Conservation (phyloP, 2,113 vertebrate genomes). For the Platysteira castanea region DNA sequence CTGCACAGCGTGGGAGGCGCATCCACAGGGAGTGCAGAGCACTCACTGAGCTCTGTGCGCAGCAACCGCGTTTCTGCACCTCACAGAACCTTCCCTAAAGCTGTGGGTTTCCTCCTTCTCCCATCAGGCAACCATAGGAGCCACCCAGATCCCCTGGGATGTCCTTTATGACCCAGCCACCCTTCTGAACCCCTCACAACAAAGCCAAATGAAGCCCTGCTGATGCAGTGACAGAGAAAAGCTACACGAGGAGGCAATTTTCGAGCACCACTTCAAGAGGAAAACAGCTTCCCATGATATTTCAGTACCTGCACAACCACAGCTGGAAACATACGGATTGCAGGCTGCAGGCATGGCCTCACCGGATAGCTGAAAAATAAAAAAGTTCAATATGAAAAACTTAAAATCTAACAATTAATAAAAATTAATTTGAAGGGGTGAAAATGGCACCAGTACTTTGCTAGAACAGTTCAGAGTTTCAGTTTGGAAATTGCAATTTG, state of each 20-base stretch:
- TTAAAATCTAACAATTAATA: neutral
- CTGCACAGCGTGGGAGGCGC: neutral
- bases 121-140: neutral
- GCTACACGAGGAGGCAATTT: neutral
- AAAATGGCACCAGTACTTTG: neutral
- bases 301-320: neutral
- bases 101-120: neutral
- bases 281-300: neutral
- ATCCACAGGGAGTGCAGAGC: neutral
- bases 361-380: neutral
- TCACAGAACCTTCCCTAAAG: neutral
- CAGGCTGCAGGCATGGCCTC: neutral
- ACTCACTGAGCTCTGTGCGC: neutral
- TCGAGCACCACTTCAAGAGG: neutral
- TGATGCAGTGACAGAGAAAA: neutral
- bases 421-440: neutral
- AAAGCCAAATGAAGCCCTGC: neutral
- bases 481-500: neutral
- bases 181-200: neutral
- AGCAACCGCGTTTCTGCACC: neutral
- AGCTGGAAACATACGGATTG: accelerated
- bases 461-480: neutral
- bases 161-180: neutral
- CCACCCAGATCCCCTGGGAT: neutral
- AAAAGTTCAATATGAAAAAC: neutral